Conservation (phyloP, 2,113 vertebrate genomes). For the Podilymbus podiceps region DNA sequence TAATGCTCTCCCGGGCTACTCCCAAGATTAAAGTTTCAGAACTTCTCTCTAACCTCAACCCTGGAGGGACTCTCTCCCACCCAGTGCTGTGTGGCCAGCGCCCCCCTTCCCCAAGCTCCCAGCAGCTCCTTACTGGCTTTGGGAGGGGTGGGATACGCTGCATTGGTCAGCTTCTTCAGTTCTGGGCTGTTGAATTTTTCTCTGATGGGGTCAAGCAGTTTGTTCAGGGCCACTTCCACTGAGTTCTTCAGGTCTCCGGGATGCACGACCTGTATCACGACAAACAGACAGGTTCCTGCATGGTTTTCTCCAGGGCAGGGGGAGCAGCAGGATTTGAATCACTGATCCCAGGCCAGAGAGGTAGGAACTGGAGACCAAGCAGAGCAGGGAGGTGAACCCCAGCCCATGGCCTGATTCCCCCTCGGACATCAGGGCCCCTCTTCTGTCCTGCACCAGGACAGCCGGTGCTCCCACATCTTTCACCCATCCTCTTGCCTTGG, state of each 20-base stretch:
- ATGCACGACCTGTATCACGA: constrained; percentile 79
- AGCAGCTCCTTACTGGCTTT: constrained; percentile 85
- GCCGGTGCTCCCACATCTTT: not conserved
- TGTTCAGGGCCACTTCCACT: constrained; percentile 88
- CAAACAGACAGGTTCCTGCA: not conserved
- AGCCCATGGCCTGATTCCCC: not conserved
- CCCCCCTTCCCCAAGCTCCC: not conserved
- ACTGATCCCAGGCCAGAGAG: not conserved
- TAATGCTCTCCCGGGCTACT: not conserved
- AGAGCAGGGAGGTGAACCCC: not conserved
- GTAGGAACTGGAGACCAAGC: not conserved
- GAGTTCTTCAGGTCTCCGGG: constrained; percentile 96
- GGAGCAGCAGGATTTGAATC: not conserved
- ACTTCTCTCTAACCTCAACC: not conserved
- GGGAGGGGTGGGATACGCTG: constrained; percentile 83
- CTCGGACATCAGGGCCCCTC: not conserved
- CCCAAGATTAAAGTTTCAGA: not conserved
- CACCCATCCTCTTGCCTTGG: rapidly evolving
- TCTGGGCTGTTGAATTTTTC: constrained; percentile 89
- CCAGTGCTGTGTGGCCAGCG: not conserved
- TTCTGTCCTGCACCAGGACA: not conserved
- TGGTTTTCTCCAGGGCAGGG: not conserved
- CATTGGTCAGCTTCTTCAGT: constrained; percentile 83
- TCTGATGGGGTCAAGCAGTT: constrained; percentile 91
- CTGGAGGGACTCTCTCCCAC: not conserved